These are phyloP conservation scores for Melanchra persicariae DNA, from an alignment of 2,888 invertebrate species.

Conservation along the genomic window DNA sequence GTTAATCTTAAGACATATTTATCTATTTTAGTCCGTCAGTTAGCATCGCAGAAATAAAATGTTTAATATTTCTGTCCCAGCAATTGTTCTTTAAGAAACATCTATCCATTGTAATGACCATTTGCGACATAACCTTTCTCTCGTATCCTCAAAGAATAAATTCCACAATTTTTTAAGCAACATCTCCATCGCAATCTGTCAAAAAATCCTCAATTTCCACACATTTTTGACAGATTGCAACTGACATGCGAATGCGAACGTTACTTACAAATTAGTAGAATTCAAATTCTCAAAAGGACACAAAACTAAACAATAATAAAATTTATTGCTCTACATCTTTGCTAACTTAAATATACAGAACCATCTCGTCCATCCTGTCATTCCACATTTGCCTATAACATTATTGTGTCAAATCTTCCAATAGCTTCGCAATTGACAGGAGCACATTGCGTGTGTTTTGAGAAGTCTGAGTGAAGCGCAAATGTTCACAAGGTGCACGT, in stretches of 20 bases:
- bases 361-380: background rate
- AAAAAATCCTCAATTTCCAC: too few relatives aligned
- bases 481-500: conserved; percentile 70
- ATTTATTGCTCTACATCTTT: background rate
- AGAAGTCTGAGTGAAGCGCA: conserved; percentile 66
- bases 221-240: too few relatives aligned
- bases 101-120: background rate
- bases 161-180: too few relatives aligned
- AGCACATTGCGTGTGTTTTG: conserved; percentile 79
- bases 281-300: background rate
- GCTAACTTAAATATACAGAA: conserved; percentile 28
- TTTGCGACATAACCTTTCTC: background rate
- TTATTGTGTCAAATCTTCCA: conserved; percentile 62
- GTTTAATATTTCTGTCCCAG: background rate
- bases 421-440: conserved; percentile 77
- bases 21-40: background rate
- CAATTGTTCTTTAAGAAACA: background rate
- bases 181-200: too few relatives aligned
- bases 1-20: background rate
- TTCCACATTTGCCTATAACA: conserved; percentile 39
- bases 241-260: too few relatives aligned
- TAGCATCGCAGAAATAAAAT: background rate
- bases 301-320: background rate
- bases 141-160: background rate
- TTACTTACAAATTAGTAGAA: too few relatives aligned